A percentile compares a stretch with the other conserved stretches of the same genome.
phyloP scores from a whole-genome alignment of 2,888 invertebrate genomes.

The Byasa hedistus region DNA sequence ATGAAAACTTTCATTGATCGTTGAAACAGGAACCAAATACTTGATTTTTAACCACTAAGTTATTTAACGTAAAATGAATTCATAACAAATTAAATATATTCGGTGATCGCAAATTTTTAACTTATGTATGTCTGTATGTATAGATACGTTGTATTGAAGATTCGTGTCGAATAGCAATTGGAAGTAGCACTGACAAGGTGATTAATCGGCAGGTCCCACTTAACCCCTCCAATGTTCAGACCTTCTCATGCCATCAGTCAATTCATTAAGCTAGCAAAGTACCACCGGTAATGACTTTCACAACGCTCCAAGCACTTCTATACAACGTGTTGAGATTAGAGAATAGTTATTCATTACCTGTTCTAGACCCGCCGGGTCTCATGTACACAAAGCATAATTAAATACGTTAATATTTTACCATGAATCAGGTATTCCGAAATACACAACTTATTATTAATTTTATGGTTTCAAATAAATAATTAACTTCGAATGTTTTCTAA shows the following conservation, averaged over 20 bases:
- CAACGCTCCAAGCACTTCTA: constrained; percentile 59
- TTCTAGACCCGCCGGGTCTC: constrained; percentile 16
- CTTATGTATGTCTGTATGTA: not conserved
- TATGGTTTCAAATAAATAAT: constrained; percentile 33
- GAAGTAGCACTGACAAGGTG: constrained; percentile 75
- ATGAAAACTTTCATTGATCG: not conserved
- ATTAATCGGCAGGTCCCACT: constrained; percentile 77
- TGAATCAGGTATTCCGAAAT: not conserved
- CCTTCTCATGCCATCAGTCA: constrained; percentile 76
- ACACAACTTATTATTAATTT: constrained; percentile 1
- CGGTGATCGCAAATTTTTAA: not conserved
- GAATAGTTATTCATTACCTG: constrained; percentile 41
- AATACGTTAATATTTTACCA: constrained; percentile 19
- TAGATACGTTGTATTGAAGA: constrained; percentile 33
- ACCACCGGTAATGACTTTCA: constrained; percentile 75
- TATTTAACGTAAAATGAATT: not conserved
- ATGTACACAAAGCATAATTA: constrained; percentile 20
- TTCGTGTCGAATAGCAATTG: constrained; percentile 75
- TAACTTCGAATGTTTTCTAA: constrained; percentile 50
- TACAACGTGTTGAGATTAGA: constrained; percentile 53
- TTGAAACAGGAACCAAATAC: not conserved
- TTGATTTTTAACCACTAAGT: not conserved
- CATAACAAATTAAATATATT: not conserved
- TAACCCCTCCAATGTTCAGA: constrained; percentile 76
- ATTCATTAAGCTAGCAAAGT: constrained; percentile 79